Evolutionary conservation across 2,888 invertebrate genomes (phyloP).

Genomic region (Augiades crinisus): DNA sequence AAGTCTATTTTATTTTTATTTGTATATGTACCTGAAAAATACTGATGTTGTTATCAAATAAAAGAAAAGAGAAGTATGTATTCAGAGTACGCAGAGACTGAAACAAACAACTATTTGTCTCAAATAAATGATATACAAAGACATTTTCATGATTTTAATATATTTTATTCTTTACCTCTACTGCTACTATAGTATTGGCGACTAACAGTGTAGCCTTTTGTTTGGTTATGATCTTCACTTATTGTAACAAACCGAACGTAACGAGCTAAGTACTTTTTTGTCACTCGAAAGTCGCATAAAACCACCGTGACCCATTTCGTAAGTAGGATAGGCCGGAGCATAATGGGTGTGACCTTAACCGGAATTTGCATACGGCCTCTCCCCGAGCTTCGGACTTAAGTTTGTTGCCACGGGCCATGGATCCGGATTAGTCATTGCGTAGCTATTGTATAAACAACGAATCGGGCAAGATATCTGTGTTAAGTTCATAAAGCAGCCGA

Average conservation of each 20-base stretch:
- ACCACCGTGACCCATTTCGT: slow-evolving; percentile 24
- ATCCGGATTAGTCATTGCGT: background rate
- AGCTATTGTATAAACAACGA: background rate
- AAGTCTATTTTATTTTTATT: too few relatives aligned
- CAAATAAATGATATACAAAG: background rate
- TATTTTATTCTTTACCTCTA: too few relatives aligned
- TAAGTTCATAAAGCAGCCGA: too few relatives aligned
- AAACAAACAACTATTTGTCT: slow-evolving; percentile 2
- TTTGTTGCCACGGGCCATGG: background rate
- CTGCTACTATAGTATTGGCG: background rate
- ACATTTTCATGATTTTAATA: too few relatives aligned
- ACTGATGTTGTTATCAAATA: too few relatives aligned
- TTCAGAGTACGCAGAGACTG: background rate
- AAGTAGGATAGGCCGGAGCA: slow-evolving; percentile 25
- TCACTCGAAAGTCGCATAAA: slow-evolving; percentile 17
- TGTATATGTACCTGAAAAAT: too few relatives aligned
- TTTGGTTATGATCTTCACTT: slow-evolving; percentile 15
- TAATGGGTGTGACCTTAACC: slow-evolving; percentile 26
- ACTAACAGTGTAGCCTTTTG: background rate
- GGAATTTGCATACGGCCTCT: slow-evolving; percentile 25
- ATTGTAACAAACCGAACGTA: slow-evolving; percentile 19
- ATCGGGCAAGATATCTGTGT: background rate
- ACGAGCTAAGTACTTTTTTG: slow-evolving; percentile 23
- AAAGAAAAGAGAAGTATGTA: background rate
- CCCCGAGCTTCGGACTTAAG: background rate